These are phyloP conservation scores for Frieseomelitta varia DNA, from an alignment of 1,140 invertebrate species.

Conservation along the genomic window DNA sequence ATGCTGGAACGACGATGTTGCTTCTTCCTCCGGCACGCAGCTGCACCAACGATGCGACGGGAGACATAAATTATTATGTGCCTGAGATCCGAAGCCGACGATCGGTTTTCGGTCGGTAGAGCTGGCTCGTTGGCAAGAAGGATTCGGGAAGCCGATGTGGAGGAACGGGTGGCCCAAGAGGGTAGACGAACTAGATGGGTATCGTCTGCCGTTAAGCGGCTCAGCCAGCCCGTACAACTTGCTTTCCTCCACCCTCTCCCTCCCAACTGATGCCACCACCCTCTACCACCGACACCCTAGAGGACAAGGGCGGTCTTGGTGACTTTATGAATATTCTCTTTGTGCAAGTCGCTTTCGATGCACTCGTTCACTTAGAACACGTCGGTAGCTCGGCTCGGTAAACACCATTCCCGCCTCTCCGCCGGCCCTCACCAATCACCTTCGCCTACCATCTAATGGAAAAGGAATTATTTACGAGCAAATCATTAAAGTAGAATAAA, in stretches of 20 bases:
- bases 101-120: constrained; percentile 27
- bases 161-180: constrained; percentile 46
- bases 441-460: constrained; percentile 51
- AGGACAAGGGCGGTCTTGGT: constrained; percentile 51
- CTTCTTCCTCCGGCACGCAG: neutral
- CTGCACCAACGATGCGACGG: neutral
- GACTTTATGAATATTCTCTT: constrained; percentile 72
- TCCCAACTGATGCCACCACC: neutral
- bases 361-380: constrained; percentile 68
- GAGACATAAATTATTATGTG: constrained; percentile 58
- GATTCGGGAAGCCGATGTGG: constrained; percentile 27
- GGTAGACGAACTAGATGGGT: constrained; percentile 62
- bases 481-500: constrained; percentile 45
- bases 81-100: constrained; percentile 35
- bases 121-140: constrained; percentile 23
- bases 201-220: constrained; percentile 69
- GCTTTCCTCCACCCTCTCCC: constrained; percentile 20
- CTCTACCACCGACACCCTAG: constrained; percentile 42
- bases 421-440: neutral
- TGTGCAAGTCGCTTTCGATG: constrained; percentile 58
- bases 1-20: neutral
- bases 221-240: constrained; percentile 60
- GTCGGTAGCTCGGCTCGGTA: constrained; percentile 46
- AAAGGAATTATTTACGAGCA: constrained; percentile 59
- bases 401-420: constrained; percentile 30